These are phyloP conservation scores for Dicranocentrus wangi DNA, from an alignment of 2,888 invertebrate genomes.

Conservation along the genomic window DNA sequence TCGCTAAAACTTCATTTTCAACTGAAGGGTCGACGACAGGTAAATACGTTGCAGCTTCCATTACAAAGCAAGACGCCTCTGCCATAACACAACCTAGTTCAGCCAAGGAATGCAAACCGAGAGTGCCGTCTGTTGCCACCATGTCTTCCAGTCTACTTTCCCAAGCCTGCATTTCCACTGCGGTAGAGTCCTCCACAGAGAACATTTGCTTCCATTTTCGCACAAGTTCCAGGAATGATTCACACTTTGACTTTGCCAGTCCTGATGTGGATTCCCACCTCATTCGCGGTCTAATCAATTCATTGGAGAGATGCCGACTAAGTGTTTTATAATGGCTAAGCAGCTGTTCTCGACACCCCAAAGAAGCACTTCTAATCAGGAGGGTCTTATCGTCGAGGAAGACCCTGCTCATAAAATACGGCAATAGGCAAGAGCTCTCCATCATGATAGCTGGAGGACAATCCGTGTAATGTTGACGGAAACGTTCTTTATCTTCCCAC, in stretches of 20 bases:
- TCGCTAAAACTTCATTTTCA: slow-evolving; percentile 83
- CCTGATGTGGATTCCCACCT: slow-evolving; percentile 52
- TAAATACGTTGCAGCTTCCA: slow-evolving; percentile 75
- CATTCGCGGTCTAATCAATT: slow-evolving; percentile 46
- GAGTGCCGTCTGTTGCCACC: slow-evolving; percentile 7
- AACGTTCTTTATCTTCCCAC: slow-evolving; percentile 69
- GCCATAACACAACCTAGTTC: slow-evolving; percentile 65
- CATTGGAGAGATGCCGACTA: slow-evolving; percentile 56
- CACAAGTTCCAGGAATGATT: slow-evolving; percentile 40
- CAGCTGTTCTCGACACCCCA: slow-evolving; percentile 45
- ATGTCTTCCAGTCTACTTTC: slow-evolving; percentile 26
- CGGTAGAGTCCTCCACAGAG: background rate
- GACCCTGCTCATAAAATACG: slow-evolving; percentile 64
- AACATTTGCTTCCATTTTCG: slow-evolving; percentile 51
- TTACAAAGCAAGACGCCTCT: slow-evolving; percentile 63
- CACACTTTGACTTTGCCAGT: slow-evolving; percentile 27
- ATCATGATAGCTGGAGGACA: slow-evolving; percentile 41
- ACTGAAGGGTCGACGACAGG: slow-evolving; percentile 88
- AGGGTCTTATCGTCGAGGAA: slow-evolving; percentile 62
- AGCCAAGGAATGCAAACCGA: slow-evolving; percentile 18
- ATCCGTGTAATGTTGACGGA: slow-evolving; percentile 57
- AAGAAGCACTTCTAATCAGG: slow-evolving; percentile 52
- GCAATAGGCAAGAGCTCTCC: slow-evolving; percentile 61
- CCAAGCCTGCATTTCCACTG: slow-evolving; percentile 22
- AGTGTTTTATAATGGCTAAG: slow-evolving; percentile 49